These are phyloP conservation scores for Catotricha subobsoleta DNA, from an alignment of 2,888 invertebrate species.

Conservation along the genomic window DNA sequence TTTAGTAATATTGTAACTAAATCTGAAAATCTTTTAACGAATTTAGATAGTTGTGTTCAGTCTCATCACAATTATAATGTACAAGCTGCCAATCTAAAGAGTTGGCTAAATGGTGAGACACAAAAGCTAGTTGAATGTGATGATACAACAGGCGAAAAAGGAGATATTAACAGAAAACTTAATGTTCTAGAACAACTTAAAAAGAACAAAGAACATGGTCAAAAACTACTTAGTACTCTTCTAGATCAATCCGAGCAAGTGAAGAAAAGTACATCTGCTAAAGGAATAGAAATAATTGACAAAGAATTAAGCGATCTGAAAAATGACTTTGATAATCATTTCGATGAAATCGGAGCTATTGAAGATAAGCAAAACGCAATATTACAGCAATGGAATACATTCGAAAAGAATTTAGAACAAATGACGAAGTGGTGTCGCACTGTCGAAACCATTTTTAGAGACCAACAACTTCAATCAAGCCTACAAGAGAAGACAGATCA, in stretches of 20 bases:
- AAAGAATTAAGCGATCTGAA: conserved; percentile 54
- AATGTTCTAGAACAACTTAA: conserved; percentile 44
- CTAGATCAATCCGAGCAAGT: conserved; percentile 46
- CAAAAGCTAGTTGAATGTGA: conserved; percentile 66
- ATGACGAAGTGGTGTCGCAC: conserved; percentile 74
- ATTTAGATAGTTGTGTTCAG: conserved; percentile 69
- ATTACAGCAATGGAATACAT: conserved; percentile 68
- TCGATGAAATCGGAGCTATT: conserved; percentile 45
- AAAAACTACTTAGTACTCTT: conserved; percentile 46
- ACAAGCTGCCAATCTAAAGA: conserved; percentile 54
- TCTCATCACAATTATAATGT: conserved; percentile 67
- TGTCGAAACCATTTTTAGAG: conserved; percentile 68
- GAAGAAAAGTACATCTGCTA: conserved; percentile 60
- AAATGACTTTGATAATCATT: conserved; percentile 45
- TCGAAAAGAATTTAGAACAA: conserved; percentile 62
- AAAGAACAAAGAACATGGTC: conserved; percentile 45
- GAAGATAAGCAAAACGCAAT: conserved; percentile 57
- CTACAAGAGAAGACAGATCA: conserved; percentile 64
- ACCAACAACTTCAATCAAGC: conserved; percentile 66
- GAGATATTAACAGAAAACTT: conserved; percentile 56
- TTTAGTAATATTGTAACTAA: conserved; percentile 76
- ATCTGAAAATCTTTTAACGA: conserved; percentile 68
- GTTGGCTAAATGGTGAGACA: conserved; percentile 64
- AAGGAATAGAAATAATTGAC: conserved; percentile 54
- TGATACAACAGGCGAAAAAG: conserved; percentile 68